Base-by-base conservation (phyloP, 2,113 vertebrate genomes). In the Ovis aries region DNA sequence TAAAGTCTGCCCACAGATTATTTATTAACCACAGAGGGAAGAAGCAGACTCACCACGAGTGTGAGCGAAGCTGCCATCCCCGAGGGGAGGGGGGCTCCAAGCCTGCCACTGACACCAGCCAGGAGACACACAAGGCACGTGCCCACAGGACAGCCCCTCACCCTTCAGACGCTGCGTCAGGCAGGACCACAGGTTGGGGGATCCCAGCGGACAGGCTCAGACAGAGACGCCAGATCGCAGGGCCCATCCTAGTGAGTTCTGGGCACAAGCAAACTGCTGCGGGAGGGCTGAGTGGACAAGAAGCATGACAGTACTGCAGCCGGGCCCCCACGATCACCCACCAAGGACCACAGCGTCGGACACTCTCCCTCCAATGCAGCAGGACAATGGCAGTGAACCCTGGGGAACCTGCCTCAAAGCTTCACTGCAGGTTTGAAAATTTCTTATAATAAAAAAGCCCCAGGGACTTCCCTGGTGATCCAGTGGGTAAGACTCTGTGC, bases 1-100 rank as follows among this genome's bases (percentile, higher is more conserved):
- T 19, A 95, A 97, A 97, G 95, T 97, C 96, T 71, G 62, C 83
- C 71, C 36, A 3, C 2, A 0, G 45, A 23, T 94, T 59, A 97
- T 64, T 87, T 6, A 97, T 88, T 97, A 97, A 97, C 90, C 8
- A 36, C 4, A 3, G 13, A 85, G 86, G 67, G 92, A 48, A 96
- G n/a, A 43, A 48, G n/a, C 53, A 77, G 94, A 33, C 52, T 77
- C 52, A 52, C 80, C n/a, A 40, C 0, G 10, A 52, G 40, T 27
- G 0, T 5, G 25, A n/a, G 4, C 43, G 1, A 59, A 59, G 77
- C 19, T n/a, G 40, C 50, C 31, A 0, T 14, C 50, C 50, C 36
- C 14, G 0, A 43, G 21, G 91, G 52, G 50, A 45, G 33, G 36
- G 2, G 1, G 19, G 36, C 27, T 4, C 67, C 1, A 6, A 71